phyloP scores from a whole-genome alignment of 1,140 invertebrate genomes.

The Lucilia cuprina region DNA sequence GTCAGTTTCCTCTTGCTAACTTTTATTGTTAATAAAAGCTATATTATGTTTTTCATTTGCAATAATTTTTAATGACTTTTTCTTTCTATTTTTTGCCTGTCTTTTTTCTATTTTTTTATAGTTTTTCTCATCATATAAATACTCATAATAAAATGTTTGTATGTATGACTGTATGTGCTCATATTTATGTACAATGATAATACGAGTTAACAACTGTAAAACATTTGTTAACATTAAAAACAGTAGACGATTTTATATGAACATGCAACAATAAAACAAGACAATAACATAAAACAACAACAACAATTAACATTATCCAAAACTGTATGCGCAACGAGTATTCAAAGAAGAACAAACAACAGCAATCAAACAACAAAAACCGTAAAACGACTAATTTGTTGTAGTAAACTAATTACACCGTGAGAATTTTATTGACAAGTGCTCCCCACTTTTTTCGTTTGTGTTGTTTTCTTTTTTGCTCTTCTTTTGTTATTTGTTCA shows the following conservation, averaged over 20 bases:
- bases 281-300: background rate
- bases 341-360: background rate
- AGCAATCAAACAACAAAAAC: slow-evolving; percentile 10
- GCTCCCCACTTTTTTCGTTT: background rate
- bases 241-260: background rate
- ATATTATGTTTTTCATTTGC: too few relatives aligned
- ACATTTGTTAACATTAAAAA: slow-evolving; percentile 21
- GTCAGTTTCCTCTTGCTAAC: too few relatives aligned
- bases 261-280: background rate
- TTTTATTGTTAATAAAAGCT: too few relatives aligned
- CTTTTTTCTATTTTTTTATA: too few relatives aligned
- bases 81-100: background rate
- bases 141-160: too few relatives aligned
- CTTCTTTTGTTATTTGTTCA: too few relatives aligned
- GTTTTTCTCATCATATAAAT: background rate
- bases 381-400: slow-evolving; percentile 32
- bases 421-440: slow-evolving; percentile 33
- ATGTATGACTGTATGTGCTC: too few relatives aligned
- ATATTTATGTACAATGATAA: background rate
- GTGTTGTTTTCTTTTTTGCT: too few relatives aligned
- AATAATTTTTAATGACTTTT: background rate
- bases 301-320: background rate
- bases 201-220: slow-evolving; percentile 29
- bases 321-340: background rate
- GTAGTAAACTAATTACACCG: slow-evolving; percentile 33